These are phyloP conservation scores for Pachydiplax longipennis DNA, from an alignment of 2,888 invertebrate genomes.

Conservation along the genomic window DNA sequence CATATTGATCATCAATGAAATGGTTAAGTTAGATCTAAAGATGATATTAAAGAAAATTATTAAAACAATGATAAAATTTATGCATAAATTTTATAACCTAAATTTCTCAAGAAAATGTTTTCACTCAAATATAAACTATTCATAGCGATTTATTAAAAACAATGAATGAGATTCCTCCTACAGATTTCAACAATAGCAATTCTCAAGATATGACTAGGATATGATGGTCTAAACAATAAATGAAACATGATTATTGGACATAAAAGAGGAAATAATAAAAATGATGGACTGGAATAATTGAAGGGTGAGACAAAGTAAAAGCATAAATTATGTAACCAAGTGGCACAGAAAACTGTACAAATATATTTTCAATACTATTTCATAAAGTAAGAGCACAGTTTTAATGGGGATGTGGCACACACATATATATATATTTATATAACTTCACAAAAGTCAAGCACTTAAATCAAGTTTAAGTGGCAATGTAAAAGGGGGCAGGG, in stretches of 20 bases:
- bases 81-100: neutral
- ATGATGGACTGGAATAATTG: constrained; percentile 12
- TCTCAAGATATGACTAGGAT: constrained; percentile 30
- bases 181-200: constrained; percentile 19
- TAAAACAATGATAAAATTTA: neutral
- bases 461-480: constrained; percentile 25
- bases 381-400: constrained; percentile 8
- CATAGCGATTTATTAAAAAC: neutral
- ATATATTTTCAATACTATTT: constrained; percentile 31
- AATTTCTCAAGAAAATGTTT: neutral
- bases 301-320: constrained; percentile 13
- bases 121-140: neutral
- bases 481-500: constrained; percentile 6
- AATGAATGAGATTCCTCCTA: constrained; percentile 6
- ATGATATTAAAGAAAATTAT: constrained; percentile 6
- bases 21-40: neutral
- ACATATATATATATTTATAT: neutral
- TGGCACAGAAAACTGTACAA: constrained; percentile 42
- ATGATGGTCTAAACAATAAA: constrained; percentile 8
- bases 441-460: constrained; percentile 41
- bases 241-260: neutral
- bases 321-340: constrained; percentile 14
- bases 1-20: neutral
- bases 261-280: neutral
- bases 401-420: constrained; percentile 25